Evolutionary conservation across 2,113 vertebrate species (phyloP).

Genomic region (Erythrocebus patas): DNA sequence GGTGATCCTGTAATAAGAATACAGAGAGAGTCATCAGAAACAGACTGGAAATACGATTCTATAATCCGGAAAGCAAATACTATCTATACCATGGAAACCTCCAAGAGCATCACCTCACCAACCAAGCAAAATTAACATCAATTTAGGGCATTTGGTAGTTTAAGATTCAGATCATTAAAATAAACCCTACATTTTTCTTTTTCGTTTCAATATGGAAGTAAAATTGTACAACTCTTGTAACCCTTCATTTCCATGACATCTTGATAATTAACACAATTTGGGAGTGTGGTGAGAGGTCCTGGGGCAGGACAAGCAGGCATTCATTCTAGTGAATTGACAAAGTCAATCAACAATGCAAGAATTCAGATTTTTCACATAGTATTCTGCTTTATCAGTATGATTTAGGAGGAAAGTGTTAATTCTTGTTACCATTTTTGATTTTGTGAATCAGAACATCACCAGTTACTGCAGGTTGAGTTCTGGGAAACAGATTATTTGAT

Average conservation of each 20-base stretch:
- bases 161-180: not conserved
- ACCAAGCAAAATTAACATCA: not conserved
- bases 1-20: not conserved
- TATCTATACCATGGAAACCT: not conserved
- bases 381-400: not conserved
- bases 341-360: not conserved
- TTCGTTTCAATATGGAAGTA: not conserved
- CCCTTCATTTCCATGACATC: not conserved
- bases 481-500: not conserved
- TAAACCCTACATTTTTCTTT: not conserved
- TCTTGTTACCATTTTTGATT: not conserved
- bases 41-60: not conserved
- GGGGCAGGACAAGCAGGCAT: not conserved
- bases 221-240: not conserved
- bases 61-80: not conserved
- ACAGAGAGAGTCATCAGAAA: not conserved
- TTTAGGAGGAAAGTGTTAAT: not conserved
- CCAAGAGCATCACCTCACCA: not conserved
- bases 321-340: not conserved
- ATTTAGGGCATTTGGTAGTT: not conserved
- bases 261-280: not conserved
- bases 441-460: not conserved
- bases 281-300: not conserved
- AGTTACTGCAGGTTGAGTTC: not conserved
- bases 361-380: not conserved